Conservation (phyloP, 1,140 invertebrate species). For the Melanaphis sacchari region DNA sequence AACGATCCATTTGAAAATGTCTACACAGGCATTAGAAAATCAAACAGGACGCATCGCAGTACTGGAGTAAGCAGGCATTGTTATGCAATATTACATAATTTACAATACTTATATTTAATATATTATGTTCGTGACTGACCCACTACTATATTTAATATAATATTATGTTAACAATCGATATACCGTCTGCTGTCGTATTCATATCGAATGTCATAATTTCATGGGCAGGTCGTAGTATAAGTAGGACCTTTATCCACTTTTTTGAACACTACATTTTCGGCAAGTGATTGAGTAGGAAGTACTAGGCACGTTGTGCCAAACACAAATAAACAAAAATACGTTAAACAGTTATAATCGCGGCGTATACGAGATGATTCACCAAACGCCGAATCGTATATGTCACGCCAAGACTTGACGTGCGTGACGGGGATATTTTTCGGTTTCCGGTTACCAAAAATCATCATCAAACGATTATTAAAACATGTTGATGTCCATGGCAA, state of each 20-base stretch:
- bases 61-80: too few relatives aligned
- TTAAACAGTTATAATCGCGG: background rate
- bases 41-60: background rate
- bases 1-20: background rate
- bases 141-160: background rate
- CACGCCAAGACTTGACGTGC: too few relatives aligned
- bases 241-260: background rate
- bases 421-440: too few relatives aligned
- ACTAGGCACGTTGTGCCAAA: background rate
- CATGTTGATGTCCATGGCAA: too few relatives aligned
- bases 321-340: too few relatives aligned
- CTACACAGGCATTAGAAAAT: background rate
- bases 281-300: background rate
- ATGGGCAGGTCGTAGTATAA: background rate
- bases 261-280: background rate
- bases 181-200: background rate
- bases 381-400: background rate
- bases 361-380: background rate
- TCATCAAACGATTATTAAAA: too few relatives aligned
- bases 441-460: too few relatives aligned
- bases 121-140: slow-evolving; percentile 12
- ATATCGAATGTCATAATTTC: background rate
- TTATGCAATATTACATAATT: background rate
- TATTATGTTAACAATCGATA: background rate
- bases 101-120: background rate